Evolutionary conservation across 2,797 vertebrate species (phyloP).

Genomic region (Nyctalus aviator): DNA sequence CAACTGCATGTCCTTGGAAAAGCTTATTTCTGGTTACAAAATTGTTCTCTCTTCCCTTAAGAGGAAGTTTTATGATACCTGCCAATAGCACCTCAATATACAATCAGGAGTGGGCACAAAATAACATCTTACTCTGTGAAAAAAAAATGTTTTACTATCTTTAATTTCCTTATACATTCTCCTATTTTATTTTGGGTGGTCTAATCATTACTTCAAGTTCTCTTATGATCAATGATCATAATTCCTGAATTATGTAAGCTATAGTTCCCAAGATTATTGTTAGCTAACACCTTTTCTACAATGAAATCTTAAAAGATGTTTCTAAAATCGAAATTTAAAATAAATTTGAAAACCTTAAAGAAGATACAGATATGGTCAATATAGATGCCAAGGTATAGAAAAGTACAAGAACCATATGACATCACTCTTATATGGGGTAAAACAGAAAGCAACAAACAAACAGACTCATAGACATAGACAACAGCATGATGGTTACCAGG

Average conservation of each 20-base stretch:
- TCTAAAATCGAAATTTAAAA: constrained; percentile 19
- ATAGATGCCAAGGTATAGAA: neutral
- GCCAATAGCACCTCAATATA: neutral
- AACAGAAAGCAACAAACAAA: neutral
- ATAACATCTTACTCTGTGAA: neutral
- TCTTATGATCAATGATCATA: neutral
- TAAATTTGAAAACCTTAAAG: neutral
- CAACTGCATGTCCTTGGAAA: neutral
- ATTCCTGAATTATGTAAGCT: neutral
- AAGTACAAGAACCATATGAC: neutral
- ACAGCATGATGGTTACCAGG: neutral
- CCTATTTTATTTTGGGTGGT: neutral
- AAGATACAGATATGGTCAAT: neutral
- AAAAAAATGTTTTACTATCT: neutral
- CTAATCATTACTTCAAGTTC: constrained; percentile 19
- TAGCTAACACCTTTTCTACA: constrained; percentile 6
- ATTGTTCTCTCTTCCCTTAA: neutral
- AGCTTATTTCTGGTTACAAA: constrained; percentile 9
- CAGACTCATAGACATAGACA: neutral
- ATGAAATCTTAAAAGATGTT: neutral
- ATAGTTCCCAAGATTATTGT: neutral
- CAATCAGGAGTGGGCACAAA: neutral
- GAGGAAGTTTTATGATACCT: neutral
- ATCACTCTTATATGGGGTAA: neutral
- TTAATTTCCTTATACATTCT: neutral